Evolutionary conservation across 1,140 invertebrate species (phyloP), one percentile per base, ranked within the genome.

Genomic region (Campoletis sonorensis): DNA sequence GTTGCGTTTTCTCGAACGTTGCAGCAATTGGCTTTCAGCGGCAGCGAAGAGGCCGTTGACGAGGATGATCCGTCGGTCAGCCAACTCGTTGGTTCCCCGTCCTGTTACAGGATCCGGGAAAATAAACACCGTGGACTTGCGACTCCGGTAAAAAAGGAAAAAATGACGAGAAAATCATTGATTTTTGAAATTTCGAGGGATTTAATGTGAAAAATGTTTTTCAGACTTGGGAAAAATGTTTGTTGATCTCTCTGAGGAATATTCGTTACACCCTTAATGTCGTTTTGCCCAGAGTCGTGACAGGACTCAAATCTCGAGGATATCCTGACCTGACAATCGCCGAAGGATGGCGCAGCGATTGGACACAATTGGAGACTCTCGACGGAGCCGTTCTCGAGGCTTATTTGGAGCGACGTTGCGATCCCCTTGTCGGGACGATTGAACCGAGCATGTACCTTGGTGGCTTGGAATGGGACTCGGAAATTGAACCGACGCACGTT

Each of bases 391-490:
- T 97, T 71, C 92, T 96, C 13, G 96, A 97, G 83, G 95, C 95
- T 0, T 99, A 98, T 89, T 93, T 98, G 68, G 98, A 99, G 90
- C 95, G 97, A 84, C 98, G 98, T 89, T 96, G 96, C 71, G 98
- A 99, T 92, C 97, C 97, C 4, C 92, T 98, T 0, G 96, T 98
- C 27, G 98, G 98, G 23, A 97, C 96, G 18, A 98, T 99, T 82
- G 98, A 99, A 92, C 97, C 97, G 3, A 97, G 96, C 61, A 99
- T 99, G 98, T 98, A 98, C 91, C 92, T 97, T 84, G 97, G 97
- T 0, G 93, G 95, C 61, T 97, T 98, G 88, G 96, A 97, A 85
- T 98, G 97, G 95, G 95, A 96, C 82, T 95, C 94, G 4, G 95
- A 95, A 84, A 93, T 95, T 80, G 93, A 95, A 80, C 95, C 95